Base-by-base conservation (phyloP, 2,888 invertebrate genomes). In the Sisyra terminalis region DNA sequence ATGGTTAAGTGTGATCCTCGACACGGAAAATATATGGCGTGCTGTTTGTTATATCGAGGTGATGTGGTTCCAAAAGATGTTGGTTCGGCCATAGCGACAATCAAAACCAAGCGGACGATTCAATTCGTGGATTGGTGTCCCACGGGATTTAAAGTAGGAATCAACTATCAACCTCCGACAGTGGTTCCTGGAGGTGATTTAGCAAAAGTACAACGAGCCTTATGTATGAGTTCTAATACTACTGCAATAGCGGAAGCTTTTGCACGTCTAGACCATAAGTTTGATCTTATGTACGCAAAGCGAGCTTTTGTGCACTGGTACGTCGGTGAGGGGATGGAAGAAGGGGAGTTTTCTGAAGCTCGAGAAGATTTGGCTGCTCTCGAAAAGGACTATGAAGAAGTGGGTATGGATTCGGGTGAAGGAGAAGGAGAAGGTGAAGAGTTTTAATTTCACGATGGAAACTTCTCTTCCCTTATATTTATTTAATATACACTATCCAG, bases 311-410 rank as follows among this genome's bases (percentile, higher is more conserved):
- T 78, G 34, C 76, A 78, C 55, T 78, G 82, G 87, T 87, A 79
- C 60, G 79, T 77, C 36, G 81, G 79, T 35, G 81, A 82, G 57
- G 82, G 81, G 46, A 81, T 81, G 80, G 79, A 79, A 53, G 79
- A 79, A 57, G 82, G 81, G 1, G 83, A 83, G 58, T 83, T 84
- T 60, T 71, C 77, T 5, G 82, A 84, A 57, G 82, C 82, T 29
- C 67, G 82, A 16, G 82, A 83, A 55, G 81, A 83, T 61, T 65
- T 83, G 47, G 77, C 72, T 44, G 73, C 75, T 15, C 63, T 79
- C 1, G 79, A 79, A 57, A 68, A 75, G 51, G 78, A 80, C 53
- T 78, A 78, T 59, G 76, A 77, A 52, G 78, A 79, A 56, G 78
- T 78, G 17, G 78, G 76, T 46, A 69, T 72, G 56, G 78, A 78